Conservation (phyloP, 1,140 invertebrate genomes). For the Trichonephila inaurata region DNA sequence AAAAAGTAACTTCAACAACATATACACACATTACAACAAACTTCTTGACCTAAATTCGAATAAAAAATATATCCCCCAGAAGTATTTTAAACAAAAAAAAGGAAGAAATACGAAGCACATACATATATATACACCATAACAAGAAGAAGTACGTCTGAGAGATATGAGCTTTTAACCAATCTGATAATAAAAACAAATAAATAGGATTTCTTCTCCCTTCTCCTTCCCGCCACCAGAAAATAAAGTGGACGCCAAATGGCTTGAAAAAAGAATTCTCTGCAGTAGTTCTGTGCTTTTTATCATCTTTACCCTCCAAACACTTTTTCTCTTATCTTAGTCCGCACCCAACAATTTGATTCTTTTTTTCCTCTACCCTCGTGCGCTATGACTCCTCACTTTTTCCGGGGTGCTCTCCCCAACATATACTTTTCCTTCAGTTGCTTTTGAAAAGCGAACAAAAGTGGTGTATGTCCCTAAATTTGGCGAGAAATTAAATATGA, state of each 20-base stretch:
- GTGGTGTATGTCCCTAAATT: neutral
- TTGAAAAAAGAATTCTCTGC: constrained; percentile 11
- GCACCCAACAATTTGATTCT: constrained; percentile 17
- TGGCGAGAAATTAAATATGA: no score
- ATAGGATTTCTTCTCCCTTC: neutral
- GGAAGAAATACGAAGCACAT: neutral
- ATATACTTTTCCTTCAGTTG: neutral
- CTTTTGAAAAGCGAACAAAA: neutral
- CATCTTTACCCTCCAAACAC: constrained; percentile 9
- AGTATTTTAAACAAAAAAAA: constrained; percentile 24
- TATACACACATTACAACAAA: neutral
- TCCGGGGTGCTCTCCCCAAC: neutral
- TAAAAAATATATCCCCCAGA: neutral
- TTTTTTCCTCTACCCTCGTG: neutral
- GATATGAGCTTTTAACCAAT: constrained; percentile 51
- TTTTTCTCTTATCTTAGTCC: constrained; percentile 18
- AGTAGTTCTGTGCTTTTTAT: constrained; percentile 37
- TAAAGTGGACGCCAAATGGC: constrained; percentile 26
- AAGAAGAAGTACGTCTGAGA: neutral
- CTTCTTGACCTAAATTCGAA: neutral
- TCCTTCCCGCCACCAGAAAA: neutral
- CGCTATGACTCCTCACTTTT: neutral
- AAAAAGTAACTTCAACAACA: no score
- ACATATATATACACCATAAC: neutral
- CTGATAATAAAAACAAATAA: constrained; percentile 45